Conservation (phyloP, 2,888 invertebrate genomes). For the Frankliniella fusca region DNA sequence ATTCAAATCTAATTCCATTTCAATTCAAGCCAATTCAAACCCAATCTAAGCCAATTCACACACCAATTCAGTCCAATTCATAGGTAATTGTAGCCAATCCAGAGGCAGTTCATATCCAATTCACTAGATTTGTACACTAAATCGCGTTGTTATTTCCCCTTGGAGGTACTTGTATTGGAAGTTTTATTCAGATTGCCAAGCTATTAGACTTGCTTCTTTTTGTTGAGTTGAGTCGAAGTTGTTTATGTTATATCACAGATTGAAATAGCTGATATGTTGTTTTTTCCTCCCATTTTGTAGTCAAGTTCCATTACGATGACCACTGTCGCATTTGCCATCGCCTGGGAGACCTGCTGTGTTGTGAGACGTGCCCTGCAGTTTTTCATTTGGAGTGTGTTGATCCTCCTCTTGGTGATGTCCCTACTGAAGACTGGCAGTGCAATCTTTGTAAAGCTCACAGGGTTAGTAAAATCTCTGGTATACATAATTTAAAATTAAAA, state of each 20-base stretch:
- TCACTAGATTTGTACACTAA: no score
- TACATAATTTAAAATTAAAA: conserved; percentile 3
- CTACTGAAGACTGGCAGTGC: conserved; percentile 97
- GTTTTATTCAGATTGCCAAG: background rate
- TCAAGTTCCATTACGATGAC: conserved; percentile 86
- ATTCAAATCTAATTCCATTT: no score
- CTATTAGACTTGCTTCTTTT: background rate
- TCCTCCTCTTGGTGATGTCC: conserved; percentile 88
- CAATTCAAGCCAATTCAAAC: no score
- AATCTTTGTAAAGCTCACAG: conserved; percentile 87
- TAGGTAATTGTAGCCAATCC: no score
- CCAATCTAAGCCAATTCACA: no score
- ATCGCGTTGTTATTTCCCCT: no score
- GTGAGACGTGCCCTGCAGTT: conserved; percentile 97
- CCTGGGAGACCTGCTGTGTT: conserved; percentile 90
- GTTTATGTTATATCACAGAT: conserved; percentile 28
- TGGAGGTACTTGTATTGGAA: background rate
- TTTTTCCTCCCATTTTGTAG: conserved; percentile 46
- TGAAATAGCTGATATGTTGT: conserved; percentile 27
- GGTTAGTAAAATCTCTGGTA: conserved; percentile 47
- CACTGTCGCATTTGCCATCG: conserved; percentile 89
- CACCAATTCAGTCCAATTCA: no score
- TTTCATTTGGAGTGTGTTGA: conserved; percentile 96
- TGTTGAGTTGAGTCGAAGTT: background rate
- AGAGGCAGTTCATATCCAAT: no score